phyloP scores from a whole-genome alignment of 2,113 vertebrate genomes.

The Pachycephala philippinensis region DNA sequence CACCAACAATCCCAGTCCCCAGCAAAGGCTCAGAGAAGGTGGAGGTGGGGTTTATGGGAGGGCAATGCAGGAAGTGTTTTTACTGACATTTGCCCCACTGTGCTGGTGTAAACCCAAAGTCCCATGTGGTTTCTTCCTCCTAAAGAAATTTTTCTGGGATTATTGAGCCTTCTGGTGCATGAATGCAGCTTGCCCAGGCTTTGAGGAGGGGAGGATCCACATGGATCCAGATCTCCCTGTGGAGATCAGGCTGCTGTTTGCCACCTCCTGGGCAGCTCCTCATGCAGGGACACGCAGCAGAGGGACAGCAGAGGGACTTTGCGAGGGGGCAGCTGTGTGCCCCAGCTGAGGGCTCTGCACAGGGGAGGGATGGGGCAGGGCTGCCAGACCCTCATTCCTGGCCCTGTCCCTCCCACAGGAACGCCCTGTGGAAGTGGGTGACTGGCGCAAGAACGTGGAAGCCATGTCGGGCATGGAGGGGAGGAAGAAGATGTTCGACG shows the following conservation, averaged over 20 bases:
- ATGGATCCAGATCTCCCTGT: not conserved
- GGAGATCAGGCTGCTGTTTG: accelerated
- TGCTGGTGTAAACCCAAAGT: not conserved
- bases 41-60: not conserved
- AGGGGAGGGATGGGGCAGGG: accelerated
- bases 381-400: accelerated
- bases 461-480: conserved; percentile 98
- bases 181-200: not conserved
- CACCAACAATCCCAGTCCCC: not conserved
- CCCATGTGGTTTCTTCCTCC: not conserved
- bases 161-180: not conserved
- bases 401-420: conserved; percentile 71
- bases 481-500: conserved; percentile 95
- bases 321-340: not conserved
- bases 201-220: not conserved
- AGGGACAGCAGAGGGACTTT: no score
- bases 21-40: not conserved
- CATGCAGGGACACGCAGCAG: accelerated
- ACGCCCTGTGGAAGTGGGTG: conserved; percentile 87
- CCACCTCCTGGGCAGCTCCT: not conserved
- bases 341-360: not conserved
- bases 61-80: not conserved
- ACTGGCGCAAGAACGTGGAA: conserved; percentile 96
- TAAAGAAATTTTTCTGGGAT: not conserved
- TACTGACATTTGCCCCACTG: not conserved